phyloP scores from a whole-genome alignment of 2,888 invertebrate genomes.

The Gastracanthus pulcherrimus region DNA sequence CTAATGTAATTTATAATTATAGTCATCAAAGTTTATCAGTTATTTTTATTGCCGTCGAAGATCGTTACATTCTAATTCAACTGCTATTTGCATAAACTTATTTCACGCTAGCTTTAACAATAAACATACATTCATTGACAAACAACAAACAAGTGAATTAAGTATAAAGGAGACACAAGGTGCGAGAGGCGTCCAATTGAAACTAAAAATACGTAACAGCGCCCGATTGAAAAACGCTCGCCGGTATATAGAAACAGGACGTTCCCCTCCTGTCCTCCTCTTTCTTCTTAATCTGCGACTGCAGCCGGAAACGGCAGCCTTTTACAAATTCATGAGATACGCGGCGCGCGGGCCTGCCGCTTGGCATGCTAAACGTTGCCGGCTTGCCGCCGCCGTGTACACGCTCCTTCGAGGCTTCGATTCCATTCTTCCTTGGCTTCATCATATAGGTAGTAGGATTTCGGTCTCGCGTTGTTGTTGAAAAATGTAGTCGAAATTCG shows the following conservation, averaged over 20 bases:
- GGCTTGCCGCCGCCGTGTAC: not conserved
- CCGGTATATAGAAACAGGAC: slow-evolving; percentile 36
- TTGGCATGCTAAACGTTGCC: slow-evolving; percentile 49
- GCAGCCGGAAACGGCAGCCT: slow-evolving; percentile 57
- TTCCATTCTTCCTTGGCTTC: not conserved
- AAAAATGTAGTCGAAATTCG: no score
- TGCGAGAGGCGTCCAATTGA: not conserved
- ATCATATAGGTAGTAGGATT: no score
- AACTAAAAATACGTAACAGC: not conserved
- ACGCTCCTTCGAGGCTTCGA: slow-evolving; percentile 11
- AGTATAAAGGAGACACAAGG: no score
- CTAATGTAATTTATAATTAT: no score
- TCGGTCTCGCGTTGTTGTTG: no score
- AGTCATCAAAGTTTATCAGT: no score
- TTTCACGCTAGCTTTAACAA: no score
- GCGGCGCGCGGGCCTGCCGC: slow-evolving; percentile 6
- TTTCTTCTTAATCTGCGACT: slow-evolving; percentile 48
- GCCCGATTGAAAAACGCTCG: slow-evolving; percentile 11
- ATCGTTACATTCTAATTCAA: no score
- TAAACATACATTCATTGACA: no score
- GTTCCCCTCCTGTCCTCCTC: slow-evolving; percentile 22
- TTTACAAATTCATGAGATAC: slow-evolving; percentile 58
- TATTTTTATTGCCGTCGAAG: no score
- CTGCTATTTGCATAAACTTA: no score
- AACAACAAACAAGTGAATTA: no score